Evolutionary conservation across 2,113 vertebrate species (phyloP).

Genomic region (Myrmophylax atrothorax): DNA sequence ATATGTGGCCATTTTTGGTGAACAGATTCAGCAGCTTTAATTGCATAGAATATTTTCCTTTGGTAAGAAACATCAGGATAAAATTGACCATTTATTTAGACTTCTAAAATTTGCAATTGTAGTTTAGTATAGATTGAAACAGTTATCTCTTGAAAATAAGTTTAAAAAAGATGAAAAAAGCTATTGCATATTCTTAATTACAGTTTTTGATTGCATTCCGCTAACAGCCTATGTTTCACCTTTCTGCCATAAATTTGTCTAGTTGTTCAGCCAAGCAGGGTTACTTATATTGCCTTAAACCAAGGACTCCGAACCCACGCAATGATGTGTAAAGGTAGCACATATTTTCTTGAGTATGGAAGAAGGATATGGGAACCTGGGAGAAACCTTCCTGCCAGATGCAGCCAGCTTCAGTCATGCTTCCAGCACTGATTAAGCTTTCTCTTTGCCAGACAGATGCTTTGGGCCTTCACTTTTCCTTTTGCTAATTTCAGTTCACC

Average conservation of each 20-base stretch:
- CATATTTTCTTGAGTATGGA: rapidly evolving
- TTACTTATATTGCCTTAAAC: background rate
- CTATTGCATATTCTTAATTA: background rate
- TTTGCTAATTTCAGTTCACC: background rate
- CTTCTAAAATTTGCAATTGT: background rate
- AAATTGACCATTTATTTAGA: background rate
- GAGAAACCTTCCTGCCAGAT: background rate
- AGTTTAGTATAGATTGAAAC: background rate
- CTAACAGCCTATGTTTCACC: background rate
- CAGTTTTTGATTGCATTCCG: background rate
- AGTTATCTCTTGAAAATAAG: background rate
- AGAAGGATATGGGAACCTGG: background rate
- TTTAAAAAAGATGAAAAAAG: background rate
- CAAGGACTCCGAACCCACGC: rapidly evolving
- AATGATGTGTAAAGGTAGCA: background rate
- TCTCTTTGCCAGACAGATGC: background rate
- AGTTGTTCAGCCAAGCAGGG: background rate
- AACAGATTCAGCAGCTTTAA: background rate
- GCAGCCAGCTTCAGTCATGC: background rate
- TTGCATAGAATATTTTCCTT: background rate
- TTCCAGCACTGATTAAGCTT: background rate
- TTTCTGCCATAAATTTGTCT: background rate
- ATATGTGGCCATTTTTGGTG: background rate
- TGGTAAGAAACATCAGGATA: background rate
- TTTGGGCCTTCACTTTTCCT: slow-evolving; percentile 18